Conservation (phyloP, 2,113 vertebrate genomes). For the Hiodon alosoides region DNA sequence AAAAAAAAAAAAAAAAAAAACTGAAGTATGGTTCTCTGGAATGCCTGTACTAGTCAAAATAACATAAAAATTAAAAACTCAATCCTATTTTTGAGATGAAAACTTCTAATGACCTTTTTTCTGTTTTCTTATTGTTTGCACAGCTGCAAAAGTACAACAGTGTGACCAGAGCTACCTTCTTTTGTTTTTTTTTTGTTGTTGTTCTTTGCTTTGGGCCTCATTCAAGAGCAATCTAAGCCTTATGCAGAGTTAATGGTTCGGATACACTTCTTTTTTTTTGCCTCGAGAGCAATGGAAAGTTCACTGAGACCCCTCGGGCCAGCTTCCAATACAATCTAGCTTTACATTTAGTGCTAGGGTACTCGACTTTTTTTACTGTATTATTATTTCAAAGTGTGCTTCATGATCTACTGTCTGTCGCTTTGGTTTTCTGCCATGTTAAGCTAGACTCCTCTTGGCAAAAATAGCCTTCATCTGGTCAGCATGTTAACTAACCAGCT, state of each 20-base stretch:
- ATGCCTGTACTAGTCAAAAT: constrained; percentile 5
- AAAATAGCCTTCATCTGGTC: constrained; percentile 41
- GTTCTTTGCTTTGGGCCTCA: no score
- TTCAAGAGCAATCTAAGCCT: background rate
- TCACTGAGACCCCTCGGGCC: background rate
- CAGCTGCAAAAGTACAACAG: constrained; percentile 33
- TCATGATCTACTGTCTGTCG: constrained; percentile 31
- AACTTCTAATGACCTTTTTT: background rate
- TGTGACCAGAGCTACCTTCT: constrained; percentile 13
- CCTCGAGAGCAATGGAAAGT: background rate
- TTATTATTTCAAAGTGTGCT: constrained; percentile 14
- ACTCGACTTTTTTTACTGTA: background rate
- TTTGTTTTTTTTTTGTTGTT: background rate
- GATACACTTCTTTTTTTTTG: background rate
- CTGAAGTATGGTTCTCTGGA: no score
- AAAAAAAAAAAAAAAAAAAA: no score
- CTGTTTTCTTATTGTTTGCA: constrained; percentile 32
- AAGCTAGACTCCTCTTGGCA: constrained; percentile 28
- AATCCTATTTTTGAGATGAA: background rate
- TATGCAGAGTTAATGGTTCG: background rate
- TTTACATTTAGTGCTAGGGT: background rate
- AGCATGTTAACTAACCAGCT: constrained; percentile 32
- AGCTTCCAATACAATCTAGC: background rate
- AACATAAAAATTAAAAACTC: constrained; percentile 6
- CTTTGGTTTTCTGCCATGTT: constrained; percentile 28